Evolutionary conservation across 2,797 vertebrate species (phyloP), one percentile per base, ranked within the genome.

Genomic region (Spinibarbus caldwelli): DNA sequence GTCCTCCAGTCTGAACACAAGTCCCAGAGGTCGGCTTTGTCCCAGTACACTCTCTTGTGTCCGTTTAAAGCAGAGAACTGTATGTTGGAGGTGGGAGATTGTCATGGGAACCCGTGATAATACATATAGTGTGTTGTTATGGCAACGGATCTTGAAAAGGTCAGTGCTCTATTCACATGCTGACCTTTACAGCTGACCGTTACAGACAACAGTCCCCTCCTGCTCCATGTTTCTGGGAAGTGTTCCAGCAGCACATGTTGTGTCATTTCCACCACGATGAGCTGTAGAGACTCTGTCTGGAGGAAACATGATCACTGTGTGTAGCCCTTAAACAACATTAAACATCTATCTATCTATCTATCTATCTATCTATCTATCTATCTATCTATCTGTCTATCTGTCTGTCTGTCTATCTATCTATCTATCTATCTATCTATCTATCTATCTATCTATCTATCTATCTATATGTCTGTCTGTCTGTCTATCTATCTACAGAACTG

Each of bases 91-190:
- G 80, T 34, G 29, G 52, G 52, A 34, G 26, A 47, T 66, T 75
- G 70, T 66, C 81, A 83, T 11, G 11, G 29, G 11, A 66, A 47
- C 54, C 38, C 2, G 7, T 31, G 49, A 43, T 52, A 31, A 38
- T 43, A 52, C 31, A 29, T 66, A 67, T 66, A 67, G 23, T 9
- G 21, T 21, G 82, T 77, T 84, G 72, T 77, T 84, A 77, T 84
- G 82, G 68, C 82, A 77, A 84, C 73, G 0, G 45, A 23, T 76
- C 23, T 76, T 41, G 31, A 67, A 77, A 84, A 84, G 82, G 59
- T 84, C 47, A 29, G 11, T 6, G 34, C 73, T 77, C 45, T 68
- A 52, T 77, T 67, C 47, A 77, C 73, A 84, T 31, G 6, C 43
- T 54, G 73, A 77, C 62, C 73, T 77, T 84, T 84, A 66, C 11